Conservation (phyloP, 2,797 vertebrate genomes). For the Acanthiza pusilla region DNA sequence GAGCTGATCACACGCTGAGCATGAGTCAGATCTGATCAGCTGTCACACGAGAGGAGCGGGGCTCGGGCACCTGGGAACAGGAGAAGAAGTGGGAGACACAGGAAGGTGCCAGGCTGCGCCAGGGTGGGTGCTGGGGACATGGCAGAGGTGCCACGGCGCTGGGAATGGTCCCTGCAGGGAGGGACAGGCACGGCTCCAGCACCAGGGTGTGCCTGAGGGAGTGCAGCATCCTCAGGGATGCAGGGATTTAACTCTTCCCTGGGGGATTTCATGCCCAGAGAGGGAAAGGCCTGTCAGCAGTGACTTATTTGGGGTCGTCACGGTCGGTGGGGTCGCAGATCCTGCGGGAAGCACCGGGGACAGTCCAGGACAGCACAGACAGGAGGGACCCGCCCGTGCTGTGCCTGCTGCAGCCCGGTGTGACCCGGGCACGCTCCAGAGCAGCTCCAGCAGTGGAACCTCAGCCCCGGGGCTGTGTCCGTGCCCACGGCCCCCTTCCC, state of each 20-base stretch:
- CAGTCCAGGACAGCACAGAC: fast-evolving
- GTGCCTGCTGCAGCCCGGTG: not conserved
- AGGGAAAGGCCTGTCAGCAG: not conserved
- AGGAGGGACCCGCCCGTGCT: not conserved
- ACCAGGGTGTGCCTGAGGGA: fast-evolving
- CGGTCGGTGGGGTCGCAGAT: fast-evolving
- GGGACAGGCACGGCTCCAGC: not conserved
- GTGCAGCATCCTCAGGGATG: not conserved
- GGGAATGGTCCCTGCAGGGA: not conserved
- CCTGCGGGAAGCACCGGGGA: too few relatives aligned
- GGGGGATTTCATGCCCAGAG: not conserved
- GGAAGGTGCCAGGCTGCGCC: not conserved
- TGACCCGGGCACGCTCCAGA: not conserved
- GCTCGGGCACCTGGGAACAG: not conserved
- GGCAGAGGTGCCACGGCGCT: not conserved
- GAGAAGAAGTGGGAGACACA: not conserved
- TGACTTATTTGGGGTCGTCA: not conserved
- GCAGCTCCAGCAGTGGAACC: not conserved
- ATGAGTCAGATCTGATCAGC: not conserved
- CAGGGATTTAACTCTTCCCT: not conserved
- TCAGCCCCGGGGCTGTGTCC: not conserved
- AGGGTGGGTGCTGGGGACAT: fast-evolving
- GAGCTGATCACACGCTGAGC: not conserved
- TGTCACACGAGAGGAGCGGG: not conserved
- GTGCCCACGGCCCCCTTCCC: not conserved